Percentiles rank a stretch among this genome's conserved stretches.
Conservation (phyloP, 2,797 vertebrate genomes). For the Nasua narica region DNA sequence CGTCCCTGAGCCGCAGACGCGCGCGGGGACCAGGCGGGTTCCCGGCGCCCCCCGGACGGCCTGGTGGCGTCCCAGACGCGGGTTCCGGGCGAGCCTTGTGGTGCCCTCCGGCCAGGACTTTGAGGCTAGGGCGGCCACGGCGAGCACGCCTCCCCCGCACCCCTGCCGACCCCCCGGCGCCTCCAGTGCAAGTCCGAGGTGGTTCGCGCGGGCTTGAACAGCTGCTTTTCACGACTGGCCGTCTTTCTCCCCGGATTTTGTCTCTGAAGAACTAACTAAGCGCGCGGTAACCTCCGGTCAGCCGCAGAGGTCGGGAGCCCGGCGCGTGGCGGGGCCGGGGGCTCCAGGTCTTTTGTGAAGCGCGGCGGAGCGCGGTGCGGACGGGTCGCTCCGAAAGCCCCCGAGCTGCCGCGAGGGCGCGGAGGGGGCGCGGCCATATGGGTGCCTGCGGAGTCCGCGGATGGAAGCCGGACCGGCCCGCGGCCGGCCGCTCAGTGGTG, state of each 20-base stretch:
- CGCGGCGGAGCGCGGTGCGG: background rate
- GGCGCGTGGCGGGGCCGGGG: background rate
- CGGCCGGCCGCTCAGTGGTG: background rate
- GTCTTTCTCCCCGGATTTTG: background rate
- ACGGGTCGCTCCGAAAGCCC: background rate
- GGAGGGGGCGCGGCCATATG: background rate
- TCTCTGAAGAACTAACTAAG: background rate
- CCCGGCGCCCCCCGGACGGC: background rate
- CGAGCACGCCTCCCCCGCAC: background rate
- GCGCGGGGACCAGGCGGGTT: background rate
- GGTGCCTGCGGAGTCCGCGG: background rate
- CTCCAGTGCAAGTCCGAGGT: background rate
- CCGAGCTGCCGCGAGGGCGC: background rate
- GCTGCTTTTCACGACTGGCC: background rate
- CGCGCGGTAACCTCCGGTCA: background rate
- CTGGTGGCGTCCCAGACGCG: background rate
- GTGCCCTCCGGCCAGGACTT: too few relatives aligned
- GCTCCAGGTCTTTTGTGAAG: background rate
- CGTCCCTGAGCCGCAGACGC: background rate
- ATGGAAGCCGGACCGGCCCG: background rate
- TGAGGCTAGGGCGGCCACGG: background rate
- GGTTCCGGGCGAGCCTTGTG: background rate
- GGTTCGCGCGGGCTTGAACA: background rate
- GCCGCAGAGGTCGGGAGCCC: background rate
- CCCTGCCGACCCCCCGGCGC: background rate